Evolutionary conservation across 2,888 invertebrate genomes (phyloP), one percentile per base, ranked within the genome.

Genomic region (Podabrus alpinus): DNA sequence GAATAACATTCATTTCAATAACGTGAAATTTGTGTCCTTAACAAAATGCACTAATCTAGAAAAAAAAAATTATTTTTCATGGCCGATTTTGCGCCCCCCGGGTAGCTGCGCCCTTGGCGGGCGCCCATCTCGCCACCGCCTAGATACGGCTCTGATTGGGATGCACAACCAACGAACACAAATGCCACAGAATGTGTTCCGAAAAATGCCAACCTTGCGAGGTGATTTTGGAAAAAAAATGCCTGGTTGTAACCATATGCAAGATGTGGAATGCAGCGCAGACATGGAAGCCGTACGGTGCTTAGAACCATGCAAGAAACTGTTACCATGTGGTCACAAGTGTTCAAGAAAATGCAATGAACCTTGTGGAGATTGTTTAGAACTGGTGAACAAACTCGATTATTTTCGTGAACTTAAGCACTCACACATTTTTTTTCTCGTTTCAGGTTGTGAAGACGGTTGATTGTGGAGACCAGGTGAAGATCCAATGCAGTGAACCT

Each of bases 361-460:
- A 74, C 45, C 78, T 9, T 91, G 91, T 78, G 89, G 88, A 11
- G 85, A 87, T 59, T 91, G 91, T 81, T 79, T 71, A 29, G 83
- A 85, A 75, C 84, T 84, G 86, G 90, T 90, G 84, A 79, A 29
- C 13, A 29, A 29, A 3, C 11, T 1, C 2, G 13, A 13, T 29
- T 29, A 1, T 29, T 13, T 13, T 13, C 0, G 3, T 25, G 2
- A 3, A 25, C 11, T 1, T 10, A 9, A 24, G 11, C 5, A 13
- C 29, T 13, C 4, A 4, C n/a, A 0, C 1, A n/a, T n/a, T n/a
- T n/a, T n/a, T n/a, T 13, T 13, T 13, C 5, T 13, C 13, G 13
- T 29, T 29, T 19, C n/a, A 62, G 62, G 62, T 62, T 13, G 3
- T 29, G 4, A 29, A 29, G 13, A n/a, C 4, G 13, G 13, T 13